Percentiles rank a stretch among this genome's conserved stretches.
Conservation (phyloP, 2,797 vertebrate species). For the Gallinago nigripennis region DNA sequence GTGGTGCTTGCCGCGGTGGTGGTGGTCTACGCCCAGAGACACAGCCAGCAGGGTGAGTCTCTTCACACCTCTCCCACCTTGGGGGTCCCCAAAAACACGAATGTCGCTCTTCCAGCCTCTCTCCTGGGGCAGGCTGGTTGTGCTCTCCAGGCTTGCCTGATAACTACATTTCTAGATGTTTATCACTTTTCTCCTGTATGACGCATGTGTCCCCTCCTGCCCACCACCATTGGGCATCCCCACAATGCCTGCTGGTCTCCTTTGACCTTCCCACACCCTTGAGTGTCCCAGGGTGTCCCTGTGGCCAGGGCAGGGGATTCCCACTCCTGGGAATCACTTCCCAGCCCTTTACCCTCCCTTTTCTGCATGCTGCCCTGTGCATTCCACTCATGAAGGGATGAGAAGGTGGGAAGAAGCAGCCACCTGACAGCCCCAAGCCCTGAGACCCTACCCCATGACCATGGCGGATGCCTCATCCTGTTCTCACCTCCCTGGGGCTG, state of each 20-base stretch:
- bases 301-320: background rate
- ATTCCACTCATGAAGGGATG: background rate
- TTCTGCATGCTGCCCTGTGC: background rate
- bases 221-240: background rate
- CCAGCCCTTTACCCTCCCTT: fast-evolving
- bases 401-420: background rate
- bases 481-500: background rate
- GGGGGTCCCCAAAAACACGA: background rate
- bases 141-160: background rate
- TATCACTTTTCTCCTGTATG: background rate
- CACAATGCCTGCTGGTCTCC: background rate
- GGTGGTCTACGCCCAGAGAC: constrained; percentile 91
- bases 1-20: constrained; percentile 89
- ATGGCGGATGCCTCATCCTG: background rate
- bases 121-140: background rate
- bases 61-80: background rate
- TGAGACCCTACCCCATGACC: fast-evolving
- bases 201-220: fast-evolving
- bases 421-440: background rate
- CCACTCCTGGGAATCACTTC: background rate
- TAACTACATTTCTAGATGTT: background rate
- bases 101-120: background rate
- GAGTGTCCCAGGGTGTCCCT: background rate
- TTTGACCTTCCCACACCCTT: background rate
- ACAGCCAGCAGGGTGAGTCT: constrained; percentile 92